Percentiles rank a stretch among this genome's conserved stretches.
phyloP scores from a whole-genome alignment of 2,113 vertebrate genomes.

The Loxodonta africana region DNA sequence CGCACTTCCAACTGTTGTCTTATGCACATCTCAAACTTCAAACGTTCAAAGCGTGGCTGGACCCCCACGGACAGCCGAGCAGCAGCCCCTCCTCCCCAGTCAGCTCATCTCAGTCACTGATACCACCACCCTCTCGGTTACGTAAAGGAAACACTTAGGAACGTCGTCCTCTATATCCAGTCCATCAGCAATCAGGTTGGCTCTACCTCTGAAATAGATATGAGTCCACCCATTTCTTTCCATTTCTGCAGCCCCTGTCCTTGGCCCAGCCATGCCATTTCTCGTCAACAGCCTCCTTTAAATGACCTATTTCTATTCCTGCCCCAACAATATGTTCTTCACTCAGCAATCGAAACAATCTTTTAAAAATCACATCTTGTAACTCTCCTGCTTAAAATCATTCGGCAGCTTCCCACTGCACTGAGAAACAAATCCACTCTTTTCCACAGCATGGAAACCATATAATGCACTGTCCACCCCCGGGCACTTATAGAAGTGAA shows the following conservation, averaged over 20 bases:
- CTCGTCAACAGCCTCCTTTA: background rate
- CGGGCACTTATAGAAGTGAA: background rate
- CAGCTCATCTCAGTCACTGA: no score
- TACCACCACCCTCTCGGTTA: background rate
- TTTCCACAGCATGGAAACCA: background rate
- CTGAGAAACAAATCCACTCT: background rate
- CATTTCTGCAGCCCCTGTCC: background rate
- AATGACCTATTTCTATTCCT: background rate
- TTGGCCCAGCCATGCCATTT: background rate
- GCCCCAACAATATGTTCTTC: background rate
- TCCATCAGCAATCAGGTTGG: no score
- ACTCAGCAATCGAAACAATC: background rate
- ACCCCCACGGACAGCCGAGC: background rate
- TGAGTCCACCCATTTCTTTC: no score
- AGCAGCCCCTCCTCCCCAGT: no score
- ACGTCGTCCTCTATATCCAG: background rate
- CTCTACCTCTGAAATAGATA: no score
- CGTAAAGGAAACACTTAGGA: background rate
- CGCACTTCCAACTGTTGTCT: background rate
- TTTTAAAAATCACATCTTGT: constrained; percentile 32
- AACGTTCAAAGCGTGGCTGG: background rate
- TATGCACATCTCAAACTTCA: background rate
- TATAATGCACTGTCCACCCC: background rate
- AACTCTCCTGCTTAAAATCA: background rate
- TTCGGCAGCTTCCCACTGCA: background rate